These are phyloP conservation scores for Nyctereutes procyonoides DNA, from an alignment of 2,113 vertebrate species.

Conservation along the genomic window DNA sequence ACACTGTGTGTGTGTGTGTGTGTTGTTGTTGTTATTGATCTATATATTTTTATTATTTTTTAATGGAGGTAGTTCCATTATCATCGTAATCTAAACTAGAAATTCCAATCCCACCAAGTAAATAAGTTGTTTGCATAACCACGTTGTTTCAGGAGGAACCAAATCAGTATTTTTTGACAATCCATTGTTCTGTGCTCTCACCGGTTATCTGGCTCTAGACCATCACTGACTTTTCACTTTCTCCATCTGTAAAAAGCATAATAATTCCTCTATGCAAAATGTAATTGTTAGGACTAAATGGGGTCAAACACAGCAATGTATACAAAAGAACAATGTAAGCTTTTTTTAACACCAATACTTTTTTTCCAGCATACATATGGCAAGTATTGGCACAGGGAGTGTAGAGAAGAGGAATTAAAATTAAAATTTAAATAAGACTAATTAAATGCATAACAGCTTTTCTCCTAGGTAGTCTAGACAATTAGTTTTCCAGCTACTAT, in stretches of 20 bases:
- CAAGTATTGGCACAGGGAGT: neutral
- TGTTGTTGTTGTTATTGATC: neutral
- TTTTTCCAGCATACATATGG: neutral
- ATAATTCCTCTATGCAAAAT: neutral
- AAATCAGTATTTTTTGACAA: neutral
- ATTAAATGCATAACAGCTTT: neutral
- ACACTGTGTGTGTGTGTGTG: neutral
- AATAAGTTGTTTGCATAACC: neutral
- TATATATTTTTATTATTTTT: slow-evolving; percentile 20
- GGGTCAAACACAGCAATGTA: neutral
- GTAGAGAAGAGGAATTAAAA: neutral
- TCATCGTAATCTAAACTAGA: neutral
- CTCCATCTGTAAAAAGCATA: neutral
- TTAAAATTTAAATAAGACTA: neutral
- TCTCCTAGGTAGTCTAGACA: neutral
- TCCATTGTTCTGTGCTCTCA: neutral
- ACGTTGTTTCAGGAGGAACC: neutral
- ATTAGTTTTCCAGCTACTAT: neutral
- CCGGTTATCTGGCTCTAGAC: neutral
- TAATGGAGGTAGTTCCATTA: neutral
- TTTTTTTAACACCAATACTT: neutral
- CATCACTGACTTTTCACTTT: neutral
- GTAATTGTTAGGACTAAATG: neutral
- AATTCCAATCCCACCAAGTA: neutral
- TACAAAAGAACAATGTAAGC: slow-evolving; percentile 20